phyloP scores from a whole-genome alignment of 1,140 invertebrate genomes.

The Stenopsyche tienmushanensis region DNA sequence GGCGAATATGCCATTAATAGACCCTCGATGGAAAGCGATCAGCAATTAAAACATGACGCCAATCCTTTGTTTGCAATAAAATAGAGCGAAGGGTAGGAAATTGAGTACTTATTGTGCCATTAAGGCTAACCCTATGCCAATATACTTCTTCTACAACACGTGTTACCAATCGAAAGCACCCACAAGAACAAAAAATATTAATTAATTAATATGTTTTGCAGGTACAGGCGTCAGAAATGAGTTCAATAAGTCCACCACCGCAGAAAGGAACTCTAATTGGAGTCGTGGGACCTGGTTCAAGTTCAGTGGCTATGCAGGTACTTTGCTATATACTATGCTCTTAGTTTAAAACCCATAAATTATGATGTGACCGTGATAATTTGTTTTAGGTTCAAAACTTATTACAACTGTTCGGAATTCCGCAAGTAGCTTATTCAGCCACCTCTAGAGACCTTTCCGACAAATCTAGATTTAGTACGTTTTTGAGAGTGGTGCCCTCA shows the following conservation, averaged over 20 bases:
- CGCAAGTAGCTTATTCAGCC: conserved; percentile 73
- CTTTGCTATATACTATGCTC: background rate
- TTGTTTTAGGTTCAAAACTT: conserved; percentile 75
- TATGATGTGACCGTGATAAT: background rate
- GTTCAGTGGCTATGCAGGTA: conserved; percentile 64
- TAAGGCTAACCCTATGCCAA: too few relatives aligned
- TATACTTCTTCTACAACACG: too few relatives aligned
- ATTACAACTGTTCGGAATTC: conserved; percentile 67
- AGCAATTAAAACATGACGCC: too few relatives aligned
- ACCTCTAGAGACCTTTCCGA: conserved; percentile 77
- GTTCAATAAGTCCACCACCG: background rate
- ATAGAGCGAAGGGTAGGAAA: too few relatives aligned
- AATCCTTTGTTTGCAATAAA: too few relatives aligned
- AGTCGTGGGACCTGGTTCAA: conserved; percentile 70
- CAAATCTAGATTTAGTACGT: conserved; percentile 76
- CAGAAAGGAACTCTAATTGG: conserved; percentile 61
- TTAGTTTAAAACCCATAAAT: background rate
- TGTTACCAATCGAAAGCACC: too few relatives aligned
- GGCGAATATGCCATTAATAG: too few relatives aligned
- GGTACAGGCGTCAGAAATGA: conserved; percentile 7
- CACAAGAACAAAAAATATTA: too few relatives aligned
- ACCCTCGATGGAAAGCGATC: too few relatives aligned
- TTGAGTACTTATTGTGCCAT: too few relatives aligned
- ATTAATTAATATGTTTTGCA: background rate
- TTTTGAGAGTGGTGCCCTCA: conserved; percentile 78